Percentiles rank a stretch among this genome's conserved stretches.
phyloP scores from a whole-genome alignment of 2,888 invertebrate species.

The Clanis bilineata region DNA sequence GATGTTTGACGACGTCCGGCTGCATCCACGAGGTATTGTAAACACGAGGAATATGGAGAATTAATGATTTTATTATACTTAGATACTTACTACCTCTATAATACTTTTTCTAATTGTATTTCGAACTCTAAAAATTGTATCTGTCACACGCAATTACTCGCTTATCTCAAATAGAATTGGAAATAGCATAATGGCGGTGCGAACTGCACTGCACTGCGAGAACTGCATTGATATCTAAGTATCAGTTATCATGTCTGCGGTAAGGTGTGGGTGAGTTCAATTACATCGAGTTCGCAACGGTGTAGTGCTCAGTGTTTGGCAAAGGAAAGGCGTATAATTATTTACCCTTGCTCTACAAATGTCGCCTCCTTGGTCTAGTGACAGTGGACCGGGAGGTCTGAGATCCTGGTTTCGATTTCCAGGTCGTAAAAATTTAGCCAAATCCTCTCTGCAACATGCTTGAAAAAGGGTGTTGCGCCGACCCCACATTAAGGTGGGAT shows the following conservation, averaged over 20 bases:
- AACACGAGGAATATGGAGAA: neutral
- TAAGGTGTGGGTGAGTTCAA: neutral
- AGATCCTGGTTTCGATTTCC: too few relatives aligned
- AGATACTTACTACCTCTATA: neutral
- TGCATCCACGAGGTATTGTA: neutral
- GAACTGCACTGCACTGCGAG: neutral
- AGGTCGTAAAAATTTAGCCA: too few relatives aligned
- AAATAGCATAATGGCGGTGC: neutral
- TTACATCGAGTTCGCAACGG: neutral
- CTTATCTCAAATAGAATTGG: neutral
- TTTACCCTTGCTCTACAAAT: neutral
- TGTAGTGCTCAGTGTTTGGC: neutral
- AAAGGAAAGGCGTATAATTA: neutral
- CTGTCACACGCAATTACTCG: neutral
- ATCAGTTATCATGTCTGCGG: neutral
- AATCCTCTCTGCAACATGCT: too few relatives aligned
- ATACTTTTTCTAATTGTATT: neutral
- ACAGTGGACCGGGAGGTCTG: too few relatives aligned
- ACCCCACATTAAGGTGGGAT: too few relatives aligned
- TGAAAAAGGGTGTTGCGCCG: too few relatives aligned
- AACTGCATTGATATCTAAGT: neutral
- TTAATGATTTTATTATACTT: neutral
- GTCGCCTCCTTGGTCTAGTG: neutral
- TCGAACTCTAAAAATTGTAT: neutral
- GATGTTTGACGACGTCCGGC: slow-evolving; percentile 17